Base-by-base conservation (phyloP, 1,140 invertebrate genomes). In the Ceratoteleas bidentatus region DNA sequence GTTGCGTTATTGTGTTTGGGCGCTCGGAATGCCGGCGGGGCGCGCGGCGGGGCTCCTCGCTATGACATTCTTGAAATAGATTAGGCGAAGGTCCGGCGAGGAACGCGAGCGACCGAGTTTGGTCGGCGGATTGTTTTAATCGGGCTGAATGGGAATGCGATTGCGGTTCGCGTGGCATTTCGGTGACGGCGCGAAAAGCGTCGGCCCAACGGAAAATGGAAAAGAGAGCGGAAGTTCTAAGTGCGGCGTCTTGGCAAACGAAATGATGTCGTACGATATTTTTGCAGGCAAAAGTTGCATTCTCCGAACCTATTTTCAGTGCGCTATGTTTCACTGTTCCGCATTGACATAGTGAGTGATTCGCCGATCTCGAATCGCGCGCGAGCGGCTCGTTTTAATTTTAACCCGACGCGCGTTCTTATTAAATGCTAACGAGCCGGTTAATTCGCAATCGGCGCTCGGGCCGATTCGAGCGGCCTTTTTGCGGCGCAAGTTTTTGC, bases 281-380 rank as follows among this genome's bases (percentile, higher is more conserved):
- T 82, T 74, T 66, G 64, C 80, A 69, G 66, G 61, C 80, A 73
- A 73, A 77, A 73, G 61, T 77, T 73, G 69, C 73, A 82, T 82
- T 82, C 80, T 58, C 73, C 57, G 73, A 58, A 47, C 69, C 69
- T 82, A 82, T 82, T 82, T 82, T 82, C 73, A 77, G 80, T 74
- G 34, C 62, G 57, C 68, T 73, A 56, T 65, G 68, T 82, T 82
- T 74, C 57, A 61, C 73, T 68, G 80, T 82, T 82, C 73, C 68
- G 80, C 69, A 77, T 82, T 76, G 80, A 77, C 73, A 73, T 64
- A 57, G 58, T 69, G 50, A 70, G 54, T 66, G 68, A 81, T 76
- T 81, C 52, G 68, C 50, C 38, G 58, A 70, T 74, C 56, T 69
- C 58, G 52, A 75, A 69, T 81, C 70, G 36, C 36, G 54, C 13